Evolutionary conservation across 2,888 invertebrate genomes (phyloP).

Genomic region (Volucella inflata): DNA sequence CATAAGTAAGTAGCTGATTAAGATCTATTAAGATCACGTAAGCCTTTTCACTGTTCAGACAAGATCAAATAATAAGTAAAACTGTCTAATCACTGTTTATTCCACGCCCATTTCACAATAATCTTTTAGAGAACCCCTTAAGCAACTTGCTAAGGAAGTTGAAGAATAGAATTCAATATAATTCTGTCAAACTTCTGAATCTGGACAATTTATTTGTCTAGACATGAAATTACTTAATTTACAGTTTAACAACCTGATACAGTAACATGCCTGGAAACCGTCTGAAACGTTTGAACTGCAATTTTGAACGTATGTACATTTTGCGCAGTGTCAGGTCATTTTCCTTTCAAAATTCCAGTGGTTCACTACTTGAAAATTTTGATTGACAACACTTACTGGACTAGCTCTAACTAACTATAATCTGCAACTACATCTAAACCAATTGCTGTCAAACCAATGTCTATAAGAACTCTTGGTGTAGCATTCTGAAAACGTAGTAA

Average conservation of each 20-base stretch:
- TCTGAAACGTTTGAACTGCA: not conserved
- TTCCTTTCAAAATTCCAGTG: too few species aligned
- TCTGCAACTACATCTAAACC: too few species aligned
- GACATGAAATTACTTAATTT: conserved; percentile 22
- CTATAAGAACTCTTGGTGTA: too few species aligned
- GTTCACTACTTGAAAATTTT: too few species aligned
- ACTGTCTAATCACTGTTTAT: not conserved
- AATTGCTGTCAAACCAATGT: too few species aligned
- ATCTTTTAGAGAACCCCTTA: not conserved
- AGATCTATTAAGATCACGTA: too few species aligned
- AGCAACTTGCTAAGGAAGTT: not conserved
- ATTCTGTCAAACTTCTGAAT: not conserved
- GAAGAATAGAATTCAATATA: not conserved
- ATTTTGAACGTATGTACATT: not conserved
- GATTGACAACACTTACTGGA: too few species aligned
- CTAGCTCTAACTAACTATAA: too few species aligned
- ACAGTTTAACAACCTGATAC: conserved; percentile 35
- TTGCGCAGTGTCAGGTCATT: not conserved
- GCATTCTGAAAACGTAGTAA: not conserved
- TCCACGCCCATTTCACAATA: not conserved
- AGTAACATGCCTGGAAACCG: not conserved
- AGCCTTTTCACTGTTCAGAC: too few species aligned
- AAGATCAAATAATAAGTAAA: not conserved
- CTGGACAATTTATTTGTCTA: not conserved
- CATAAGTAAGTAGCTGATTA: too few species aligned